Base-by-base conservation (phyloP, 2,113 vertebrate species). In the Dolichallabes microphthalmus region DNA sequence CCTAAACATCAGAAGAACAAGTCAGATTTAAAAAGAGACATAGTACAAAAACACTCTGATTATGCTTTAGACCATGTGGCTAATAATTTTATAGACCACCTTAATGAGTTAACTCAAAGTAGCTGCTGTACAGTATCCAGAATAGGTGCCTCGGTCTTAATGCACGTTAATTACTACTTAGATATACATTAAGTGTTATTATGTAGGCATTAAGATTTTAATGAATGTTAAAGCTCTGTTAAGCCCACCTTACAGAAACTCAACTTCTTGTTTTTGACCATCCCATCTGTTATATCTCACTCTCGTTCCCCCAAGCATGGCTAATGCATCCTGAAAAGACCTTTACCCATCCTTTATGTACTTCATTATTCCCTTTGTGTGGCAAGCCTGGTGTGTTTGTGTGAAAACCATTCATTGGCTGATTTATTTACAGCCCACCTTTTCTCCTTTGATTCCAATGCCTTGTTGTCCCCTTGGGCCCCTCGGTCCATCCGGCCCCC, bases 361-460 rank as follows among this genome's bases (percentile, higher is more conserved):
- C 90, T 87, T 93, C 87, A 91, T 89, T 92, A 87, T 77, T 57
- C 80, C 86, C 86, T 93, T 90, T 93, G 89, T 88, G 87, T 83
- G 87, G 73, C 58, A 82, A 86, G n/a, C 89, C 89, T 82, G 89
- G 63, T 53, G 17, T 60, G 83, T 87, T 89, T 80, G 82, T 82
- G 52, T 88, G 79, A 64, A 87, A n/a, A 69, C 22, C 35, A 75
- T 90, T 89, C 91, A 88, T 50, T 79, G 71, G 20, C 83, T 91
- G 78, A 76, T 80, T 35, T 85, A 91, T 94, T 93, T 94, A 93
- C 64, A 89, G 87, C 94, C 92, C 71, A 97, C 97, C 96, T 93
- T 96, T 89, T 97, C 95, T 93, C 96, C 97, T 94, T 97, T 97
- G 90, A 95, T 95, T 92, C 95, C 94, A 83, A 87, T 90, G 53